Evolutionary conservation across 2,113 vertebrate species (phyloP), one percentile per base, ranked within the genome.

Genomic region (Scytalopus superciliaris): DNA sequence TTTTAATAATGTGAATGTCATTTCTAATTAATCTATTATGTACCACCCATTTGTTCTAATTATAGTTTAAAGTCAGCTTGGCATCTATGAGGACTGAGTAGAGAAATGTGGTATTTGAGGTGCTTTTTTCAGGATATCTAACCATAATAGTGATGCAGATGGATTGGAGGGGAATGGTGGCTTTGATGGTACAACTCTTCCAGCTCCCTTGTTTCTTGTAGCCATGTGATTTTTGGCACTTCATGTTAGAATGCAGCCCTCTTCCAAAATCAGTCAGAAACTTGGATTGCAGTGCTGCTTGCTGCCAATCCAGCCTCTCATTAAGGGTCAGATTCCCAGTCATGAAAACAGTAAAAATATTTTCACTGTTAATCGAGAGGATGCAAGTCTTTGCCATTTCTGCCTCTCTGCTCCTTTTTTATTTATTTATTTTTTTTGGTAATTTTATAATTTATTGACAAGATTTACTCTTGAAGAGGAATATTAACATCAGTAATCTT

Each of bases 1-100:
- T 84, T 97, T 97, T 97, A 97, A 96, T 97, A 97, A 97, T 90
- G 77, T 75, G 88, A 90, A 12, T 96, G 91, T 94, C 97, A 92
- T 64, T 55, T 96, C 96, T 95, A 95, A 97, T 97, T 97, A 96
- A 97, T 97, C 93, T 86, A 87, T 82, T 84, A 33, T 63, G 60
- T 91, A 66, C 79, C 35, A 79, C 92, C 83, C 80, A 76, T 97
- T 98, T 93, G 84, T 98, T 96, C 93, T 97, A 97, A 97, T 98
- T 97, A 94, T 68, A 80, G 67, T 62, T 86, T 91, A 94, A 97
- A 97, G 92, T 96, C 92, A 92, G 82, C 77, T 95, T 94, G 73
- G n/a, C 56, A 42, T 80, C 73, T 95, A 14, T 80, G 94, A 97
- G 88, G 91, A 96, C 67, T 83, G 78, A 75, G 57, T 49, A 94